Conservation (phyloP, 2,113 vertebrate genomes). For the Pantherophis guttatus region DNA sequence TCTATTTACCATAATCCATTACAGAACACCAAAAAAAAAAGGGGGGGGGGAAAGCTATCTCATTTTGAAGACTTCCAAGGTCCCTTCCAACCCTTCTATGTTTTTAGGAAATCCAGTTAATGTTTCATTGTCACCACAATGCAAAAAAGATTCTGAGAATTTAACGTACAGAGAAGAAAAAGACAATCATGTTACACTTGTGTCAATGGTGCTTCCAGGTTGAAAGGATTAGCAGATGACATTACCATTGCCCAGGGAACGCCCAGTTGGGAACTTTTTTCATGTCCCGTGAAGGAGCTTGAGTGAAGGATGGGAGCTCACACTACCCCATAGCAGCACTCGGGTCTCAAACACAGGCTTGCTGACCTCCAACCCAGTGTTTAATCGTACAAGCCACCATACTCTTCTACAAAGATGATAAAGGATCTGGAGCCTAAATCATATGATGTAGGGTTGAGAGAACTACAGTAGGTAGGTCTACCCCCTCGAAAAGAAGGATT, state of each 20-base stretch:
- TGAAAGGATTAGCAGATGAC: no score
- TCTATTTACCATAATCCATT: slow-evolving; percentile 1
- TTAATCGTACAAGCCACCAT: background rate
- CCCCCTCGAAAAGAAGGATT: background rate
- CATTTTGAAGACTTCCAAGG: background rate
- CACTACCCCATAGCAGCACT: background rate
- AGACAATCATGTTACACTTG: no score
- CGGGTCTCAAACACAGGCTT: no score
- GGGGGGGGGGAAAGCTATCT: background rate
- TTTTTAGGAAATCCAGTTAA: slow-evolving; percentile 10
- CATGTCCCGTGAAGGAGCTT: background rate
- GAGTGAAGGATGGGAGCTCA: background rate
- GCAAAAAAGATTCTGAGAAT: no score
- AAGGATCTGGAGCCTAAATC: no score
- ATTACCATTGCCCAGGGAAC: no score
- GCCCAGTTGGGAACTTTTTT: no score
- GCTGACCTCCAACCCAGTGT: background rate
- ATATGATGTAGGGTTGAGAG: background rate
- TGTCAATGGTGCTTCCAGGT: no score
- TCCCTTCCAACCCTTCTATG: no score
- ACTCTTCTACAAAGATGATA: background rate
- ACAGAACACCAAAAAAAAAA: background rate
- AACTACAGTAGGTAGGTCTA: no score
- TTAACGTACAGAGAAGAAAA: no score
- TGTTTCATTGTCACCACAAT: slow-evolving; percentile 12